Base-by-base conservation (phyloP, 2,888 invertebrate species). In the Suillia variegata region DNA sequence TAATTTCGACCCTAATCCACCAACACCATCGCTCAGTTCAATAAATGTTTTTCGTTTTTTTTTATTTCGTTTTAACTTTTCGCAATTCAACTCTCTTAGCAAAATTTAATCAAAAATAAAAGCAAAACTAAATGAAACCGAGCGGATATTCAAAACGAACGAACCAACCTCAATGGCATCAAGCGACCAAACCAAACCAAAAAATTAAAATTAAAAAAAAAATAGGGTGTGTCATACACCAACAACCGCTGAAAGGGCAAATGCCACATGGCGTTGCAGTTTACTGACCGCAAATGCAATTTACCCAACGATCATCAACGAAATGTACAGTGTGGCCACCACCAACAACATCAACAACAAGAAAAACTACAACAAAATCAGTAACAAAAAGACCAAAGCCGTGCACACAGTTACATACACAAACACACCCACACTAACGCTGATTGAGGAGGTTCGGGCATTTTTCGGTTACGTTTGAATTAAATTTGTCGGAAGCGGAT, bases 261-360 rank as follows among this genome's bases (percentile, higher is more conserved):
- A n/a, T n/a, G n/a, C n/a, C n/a, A n/a, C n/a, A n/a, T n/a, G n/a
- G n/a, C n/a, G n/a, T 60, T 57, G 59, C 57, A 63, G 62, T 67
- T 62, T 68, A 58, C 57, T 64, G 66, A 68, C 74, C 74, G 64
- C 75, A 75, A 74, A 74, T 73, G 76, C 76, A 74, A 75, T 74
- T 74, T 70, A 76, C 69, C 64, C 63, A 70, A 73, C 70, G 73
- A 73, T 71, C 75, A 66, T 67, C 62, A 66, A 69, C 58, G 62
- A 67, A 67, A 65, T 58, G 33, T 54, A 24, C 33, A 34, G 45
- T 52, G 33, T 20, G 53, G 47, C 22, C 6, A n/a, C 4, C 4
- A 38, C 10, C 38, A 38, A 38, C 31, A 8, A 12, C 31, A 31
- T n/a, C n/a, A n/a, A n/a, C n/a, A 26, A 26, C 26, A 26, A 26